Evolutionary conservation across 53 echinoderm and acorn worm species (phyloP).

Genomic region (Echinarachnius parma): DNA sequence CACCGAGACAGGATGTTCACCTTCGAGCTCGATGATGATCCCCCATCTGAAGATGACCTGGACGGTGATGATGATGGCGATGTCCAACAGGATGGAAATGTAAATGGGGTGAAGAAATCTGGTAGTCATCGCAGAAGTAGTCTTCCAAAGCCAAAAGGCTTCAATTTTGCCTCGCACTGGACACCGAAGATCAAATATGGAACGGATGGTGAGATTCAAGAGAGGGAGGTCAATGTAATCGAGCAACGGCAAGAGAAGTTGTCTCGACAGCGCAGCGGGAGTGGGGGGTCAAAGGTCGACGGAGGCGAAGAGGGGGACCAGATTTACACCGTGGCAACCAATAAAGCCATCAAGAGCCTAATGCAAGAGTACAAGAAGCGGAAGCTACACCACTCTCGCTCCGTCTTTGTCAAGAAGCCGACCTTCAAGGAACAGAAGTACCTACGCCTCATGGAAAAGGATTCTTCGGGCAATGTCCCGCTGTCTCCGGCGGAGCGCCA

Average conservation of each 20-base stretch:
- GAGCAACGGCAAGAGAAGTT: slow-evolving; percentile 34
- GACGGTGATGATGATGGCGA: slow-evolving; percentile 40
- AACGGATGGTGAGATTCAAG: slow-evolving; percentile 40
- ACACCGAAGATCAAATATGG: slow-evolving; percentile 88
- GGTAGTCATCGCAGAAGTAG: slow-evolving; percentile 22
- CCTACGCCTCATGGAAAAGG: slow-evolving; percentile 56
- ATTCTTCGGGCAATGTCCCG: slow-evolving; percentile 4
- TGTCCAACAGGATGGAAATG: slow-evolving; percentile 28
- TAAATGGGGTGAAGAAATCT: neutral
- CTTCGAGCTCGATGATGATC: slow-evolving; percentile 35
- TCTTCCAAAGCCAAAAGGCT: slow-evolving; percentile 56
- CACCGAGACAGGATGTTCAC: slow-evolving; percentile 38
- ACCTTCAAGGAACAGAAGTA: slow-evolving; percentile 96
- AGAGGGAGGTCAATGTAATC: slow-evolving; percentile 74
- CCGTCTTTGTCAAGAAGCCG: slow-evolving; percentile 95
- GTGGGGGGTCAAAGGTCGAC: neutral
- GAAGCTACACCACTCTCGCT: slow-evolving; percentile 81
- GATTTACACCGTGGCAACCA: slow-evolving; percentile 90
- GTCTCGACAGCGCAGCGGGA: slow-evolving; percentile 22
- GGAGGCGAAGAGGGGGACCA: slow-evolving; percentile 46
- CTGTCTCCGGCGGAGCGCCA: slow-evolving; percentile 71
- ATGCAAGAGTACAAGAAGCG: slow-evolving; percentile 99
- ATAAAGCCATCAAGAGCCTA: slow-evolving; percentile 97
- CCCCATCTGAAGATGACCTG: slow-evolving; percentile 24
- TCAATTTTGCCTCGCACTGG: slow-evolving; percentile 93